phyloP scores from a whole-genome alignment of 2,113 vertebrate genomes.

The Lophius piscatorius region DNA sequence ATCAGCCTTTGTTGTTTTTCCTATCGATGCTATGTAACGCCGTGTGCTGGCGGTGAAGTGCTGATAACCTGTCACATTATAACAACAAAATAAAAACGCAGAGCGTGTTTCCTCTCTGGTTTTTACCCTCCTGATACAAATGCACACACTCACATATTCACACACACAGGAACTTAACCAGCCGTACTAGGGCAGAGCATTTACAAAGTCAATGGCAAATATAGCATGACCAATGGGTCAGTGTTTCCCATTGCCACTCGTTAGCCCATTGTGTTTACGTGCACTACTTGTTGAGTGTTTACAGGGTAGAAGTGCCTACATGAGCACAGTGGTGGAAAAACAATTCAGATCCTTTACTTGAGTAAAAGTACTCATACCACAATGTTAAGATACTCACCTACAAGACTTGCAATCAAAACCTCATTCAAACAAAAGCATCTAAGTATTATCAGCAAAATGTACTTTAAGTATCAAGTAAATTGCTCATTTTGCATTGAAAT shows the following conservation, averaged over 20 bases:
- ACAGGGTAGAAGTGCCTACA: too few species aligned
- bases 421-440: too few species aligned
- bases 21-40: not conserved
- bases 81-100: not conserved
- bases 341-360: too few species aligned
- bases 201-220: conserved; percentile 26
- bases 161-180: not conserved
- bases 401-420: too few species aligned
- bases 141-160: not conserved
- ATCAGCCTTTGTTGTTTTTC: conserved; percentile 5
- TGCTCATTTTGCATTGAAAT: too few species aligned
- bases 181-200: conserved; percentile 9
- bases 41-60: not conserved
- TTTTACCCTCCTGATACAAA: conserved; percentile 12
- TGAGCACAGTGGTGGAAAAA: too few species aligned
- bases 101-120: not conserved
- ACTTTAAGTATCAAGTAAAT: too few species aligned
- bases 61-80: not conserved
- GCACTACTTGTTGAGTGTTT: not conserved
- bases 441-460: too few species aligned
- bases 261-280: not conserved
- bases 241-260: not conserved
- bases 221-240: conserved; percentile 10
- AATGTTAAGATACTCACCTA: too few species aligned
- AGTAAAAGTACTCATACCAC: too few species aligned